These are phyloP conservation scores for Leucozona laternaria DNA, from an alignment of 2,888 invertebrate species.

Conservation along the genomic window DNA sequence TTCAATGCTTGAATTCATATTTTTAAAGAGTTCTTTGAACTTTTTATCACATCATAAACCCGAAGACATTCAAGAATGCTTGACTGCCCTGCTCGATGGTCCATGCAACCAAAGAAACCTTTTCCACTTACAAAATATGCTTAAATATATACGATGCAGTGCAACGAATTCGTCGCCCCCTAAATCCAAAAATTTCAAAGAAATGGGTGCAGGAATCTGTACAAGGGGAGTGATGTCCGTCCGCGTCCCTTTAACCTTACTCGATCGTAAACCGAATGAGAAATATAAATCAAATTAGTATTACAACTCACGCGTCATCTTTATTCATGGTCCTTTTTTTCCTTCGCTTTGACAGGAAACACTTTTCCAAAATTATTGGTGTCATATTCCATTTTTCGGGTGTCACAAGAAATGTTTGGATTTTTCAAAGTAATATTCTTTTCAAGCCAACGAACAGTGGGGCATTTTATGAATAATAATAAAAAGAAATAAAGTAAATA, in stretches of 20 bases:
- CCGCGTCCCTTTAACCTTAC: neutral
- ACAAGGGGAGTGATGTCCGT: conserved; percentile 15
- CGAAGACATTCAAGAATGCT: conserved; percentile 38
- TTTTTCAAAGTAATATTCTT: conserved; percentile 34
- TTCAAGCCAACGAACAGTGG: neutral
- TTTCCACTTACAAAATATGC: conserved; percentile 27
- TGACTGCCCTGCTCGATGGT: conserved; percentile 53
- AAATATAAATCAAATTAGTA: conserved; percentile 48
- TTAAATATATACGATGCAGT: conserved; percentile 15
- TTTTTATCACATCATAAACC: conserved; percentile 29
- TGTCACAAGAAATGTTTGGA: conserved; percentile 58
- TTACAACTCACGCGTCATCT: conserved; percentile 55
- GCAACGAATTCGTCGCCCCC: neutral
- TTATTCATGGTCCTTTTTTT: conserved; percentile 23
- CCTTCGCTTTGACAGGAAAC: conserved; percentile 13
- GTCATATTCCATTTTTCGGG: conserved; percentile 59
- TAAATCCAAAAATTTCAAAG: conserved; percentile 13
- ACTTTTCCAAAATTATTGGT: conserved; percentile 46
- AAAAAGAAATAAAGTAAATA: neutral
- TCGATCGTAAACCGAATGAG: neutral
- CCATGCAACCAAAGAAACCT: conserved; percentile 50
- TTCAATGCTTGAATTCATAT: neutral
- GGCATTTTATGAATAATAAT: neutral
- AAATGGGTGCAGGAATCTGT: conserved; percentile 50
- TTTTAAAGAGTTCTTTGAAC: conserved; percentile 17